Evolutionary conservation across 2,797 vertebrate species (phyloP).

Genomic region (Sebastes cheni): DNA sequence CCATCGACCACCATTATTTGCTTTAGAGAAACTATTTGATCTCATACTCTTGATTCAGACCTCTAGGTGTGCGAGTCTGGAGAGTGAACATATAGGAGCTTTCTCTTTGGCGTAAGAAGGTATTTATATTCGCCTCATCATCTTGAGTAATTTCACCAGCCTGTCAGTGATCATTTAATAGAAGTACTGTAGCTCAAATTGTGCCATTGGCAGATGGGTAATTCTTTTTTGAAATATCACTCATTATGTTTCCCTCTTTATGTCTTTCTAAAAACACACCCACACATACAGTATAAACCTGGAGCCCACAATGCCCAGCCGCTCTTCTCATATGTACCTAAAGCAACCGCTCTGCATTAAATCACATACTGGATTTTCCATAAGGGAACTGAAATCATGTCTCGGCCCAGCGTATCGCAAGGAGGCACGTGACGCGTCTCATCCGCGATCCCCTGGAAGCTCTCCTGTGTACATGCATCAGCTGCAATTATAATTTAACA

Average conservation of each 20-base stretch:
- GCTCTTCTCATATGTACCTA: neutral
- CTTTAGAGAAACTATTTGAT: too few species aligned
- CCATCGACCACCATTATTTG: too few species aligned
- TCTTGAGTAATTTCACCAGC: slow-evolving; percentile 10
- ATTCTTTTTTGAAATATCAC: slow-evolving; percentile 20
- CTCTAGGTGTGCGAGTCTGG: too few species aligned
- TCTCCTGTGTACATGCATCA: slow-evolving; percentile 76
- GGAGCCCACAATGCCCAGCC: neutral
- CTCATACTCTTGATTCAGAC: too few species aligned
- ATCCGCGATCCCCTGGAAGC: slow-evolving; percentile 43
- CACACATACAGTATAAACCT: neutral
- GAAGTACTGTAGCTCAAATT: neutral
- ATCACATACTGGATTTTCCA: slow-evolving; percentile 27
- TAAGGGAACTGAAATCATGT: slow-evolving; percentile 59
- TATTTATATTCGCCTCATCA: too few species aligned
- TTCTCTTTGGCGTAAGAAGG: too few species aligned
- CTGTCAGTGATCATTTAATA: slow-evolving; percentile 27
- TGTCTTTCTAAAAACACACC: slow-evolving; percentile 30
- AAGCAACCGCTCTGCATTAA: slow-evolving; percentile 3
- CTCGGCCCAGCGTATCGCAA: slow-evolving; percentile 50
- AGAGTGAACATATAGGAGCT: too few species aligned
- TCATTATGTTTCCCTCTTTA: slow-evolving; percentile 24
- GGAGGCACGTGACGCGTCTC: slow-evolving; percentile 37
- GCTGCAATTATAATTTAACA: slow-evolving; percentile 82
- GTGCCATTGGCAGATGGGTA: slow-evolving; percentile 10